Conservation (phyloP, 2,113 vertebrate genomes). For the Pomatorhinus ruficollis region DNA sequence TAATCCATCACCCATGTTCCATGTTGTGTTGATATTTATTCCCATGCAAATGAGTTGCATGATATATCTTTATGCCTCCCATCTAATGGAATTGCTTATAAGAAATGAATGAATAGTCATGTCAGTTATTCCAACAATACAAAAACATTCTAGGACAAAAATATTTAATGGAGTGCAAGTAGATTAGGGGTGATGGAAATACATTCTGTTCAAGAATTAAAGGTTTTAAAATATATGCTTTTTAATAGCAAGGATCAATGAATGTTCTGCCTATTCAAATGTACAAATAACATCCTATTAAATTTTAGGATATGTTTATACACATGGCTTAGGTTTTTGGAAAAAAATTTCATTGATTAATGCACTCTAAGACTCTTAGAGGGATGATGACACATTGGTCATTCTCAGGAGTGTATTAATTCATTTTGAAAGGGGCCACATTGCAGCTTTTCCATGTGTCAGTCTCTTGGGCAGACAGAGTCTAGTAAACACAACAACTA, state of each 20-base stretch:
- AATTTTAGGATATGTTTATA: neutral
- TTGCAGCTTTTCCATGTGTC: neutral
- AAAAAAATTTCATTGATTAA: neutral
- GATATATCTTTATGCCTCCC: neutral
- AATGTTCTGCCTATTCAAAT: neutral
- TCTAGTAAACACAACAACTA: neutral
- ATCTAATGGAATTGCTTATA: neutral
- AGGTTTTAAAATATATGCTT: neutral
- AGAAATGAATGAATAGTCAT: neutral
- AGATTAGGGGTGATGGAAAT: neutral
- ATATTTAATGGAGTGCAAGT: neutral
- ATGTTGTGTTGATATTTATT: neutral
- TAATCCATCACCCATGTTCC: neutral
- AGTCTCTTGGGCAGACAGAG: neutral
- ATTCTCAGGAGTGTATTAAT: neutral
- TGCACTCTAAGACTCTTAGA: neutral
- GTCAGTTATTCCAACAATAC: neutral
- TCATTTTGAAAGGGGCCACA: fast-evolving
- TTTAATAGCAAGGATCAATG: neutral
- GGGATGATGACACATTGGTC: neutral
- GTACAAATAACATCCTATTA: neutral
- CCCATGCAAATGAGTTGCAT: neutral
- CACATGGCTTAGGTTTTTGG: neutral
- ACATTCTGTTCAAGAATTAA: neutral
- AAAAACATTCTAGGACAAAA: neutral